Conservation (phyloP, 2,113 vertebrate species). For the Egretta garzetta region DNA sequence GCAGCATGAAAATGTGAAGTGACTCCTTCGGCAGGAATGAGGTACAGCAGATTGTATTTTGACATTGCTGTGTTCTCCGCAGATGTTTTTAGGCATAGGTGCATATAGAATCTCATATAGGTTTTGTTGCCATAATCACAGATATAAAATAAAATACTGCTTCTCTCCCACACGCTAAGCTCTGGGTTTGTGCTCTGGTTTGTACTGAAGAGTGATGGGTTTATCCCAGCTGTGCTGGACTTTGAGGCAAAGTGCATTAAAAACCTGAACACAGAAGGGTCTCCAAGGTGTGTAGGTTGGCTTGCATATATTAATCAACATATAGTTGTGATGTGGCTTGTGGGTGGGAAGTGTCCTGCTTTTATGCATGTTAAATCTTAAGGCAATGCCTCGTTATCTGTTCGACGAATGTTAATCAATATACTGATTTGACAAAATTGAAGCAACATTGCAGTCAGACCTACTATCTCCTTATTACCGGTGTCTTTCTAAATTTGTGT, state of each 20-base stretch:
- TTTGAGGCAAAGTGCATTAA: not conserved
- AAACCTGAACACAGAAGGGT: not conserved
- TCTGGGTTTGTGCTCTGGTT: not conserved
- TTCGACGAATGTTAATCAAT: not conserved
- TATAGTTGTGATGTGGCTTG: not conserved
- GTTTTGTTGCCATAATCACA: not conserved
- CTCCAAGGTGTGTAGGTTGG: not conserved
- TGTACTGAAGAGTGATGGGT: not conserved
- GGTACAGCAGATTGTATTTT: not conserved
- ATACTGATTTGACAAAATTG: not conserved
- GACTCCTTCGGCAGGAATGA: not conserved
- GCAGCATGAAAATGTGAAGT: not conserved
- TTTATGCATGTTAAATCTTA: not conserved
- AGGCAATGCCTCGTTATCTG: not conserved
- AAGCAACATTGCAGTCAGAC: not conserved
- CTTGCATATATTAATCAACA: not conserved
- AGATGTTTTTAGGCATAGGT: not conserved
- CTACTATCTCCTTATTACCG: not conserved
- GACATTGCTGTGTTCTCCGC: not conserved
- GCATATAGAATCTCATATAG: not conserved
- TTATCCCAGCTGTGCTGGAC: not conserved
- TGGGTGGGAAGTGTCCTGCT: not conserved
- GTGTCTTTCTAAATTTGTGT: not conserved
- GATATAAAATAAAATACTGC: not conserved
- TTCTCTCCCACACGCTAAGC: not conserved